These are phyloP conservation scores for Geophilus truncorum DNA, from an alignment of 2,888 invertebrate species.

Conservation along the genomic window DNA sequence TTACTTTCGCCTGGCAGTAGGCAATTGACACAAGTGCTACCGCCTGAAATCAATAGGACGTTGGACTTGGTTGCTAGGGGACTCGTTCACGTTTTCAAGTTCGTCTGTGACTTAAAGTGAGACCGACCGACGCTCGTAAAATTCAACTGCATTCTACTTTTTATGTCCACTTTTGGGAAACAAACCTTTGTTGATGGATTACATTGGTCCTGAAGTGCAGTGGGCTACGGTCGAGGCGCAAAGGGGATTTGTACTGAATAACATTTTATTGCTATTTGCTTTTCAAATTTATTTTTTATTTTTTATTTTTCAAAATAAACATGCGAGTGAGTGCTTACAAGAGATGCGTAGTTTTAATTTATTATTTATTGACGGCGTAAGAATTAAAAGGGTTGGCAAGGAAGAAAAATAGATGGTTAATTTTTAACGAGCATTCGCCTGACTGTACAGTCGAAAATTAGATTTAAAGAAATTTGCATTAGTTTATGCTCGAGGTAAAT, in stretches of 20 bases:
- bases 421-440: background rate
- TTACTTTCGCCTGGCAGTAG: slow-evolving; percentile 19
- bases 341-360: too few species aligned
- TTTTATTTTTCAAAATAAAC: too few species aligned
- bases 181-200: background rate
- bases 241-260: background rate
- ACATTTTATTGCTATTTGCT: too few species aligned
- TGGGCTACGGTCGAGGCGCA: background rate
- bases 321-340: too few species aligned
- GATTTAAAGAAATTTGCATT: background rate
- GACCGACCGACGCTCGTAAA: slow-evolving; percentile 4
- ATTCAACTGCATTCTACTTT: slow-evolving; percentile 15
- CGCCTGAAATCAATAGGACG: slow-evolving; percentile 27
- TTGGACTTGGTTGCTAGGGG: slow-evolving; percentile 27
- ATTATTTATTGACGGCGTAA: background rate
- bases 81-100: slow-evolving; percentile 24
- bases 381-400: background rate
- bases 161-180: background rate
- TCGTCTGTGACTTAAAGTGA: slow-evolving; percentile 27
- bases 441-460: background rate
- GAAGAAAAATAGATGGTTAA: background rate
- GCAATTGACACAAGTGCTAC: slow-evolving; percentile 27
- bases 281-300: too few species aligned
- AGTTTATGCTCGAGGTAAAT: background rate
- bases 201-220: background rate